Conservation (phyloP, 2,113 vertebrate genomes). For the Nothobranchius kuhntae region DNA sequence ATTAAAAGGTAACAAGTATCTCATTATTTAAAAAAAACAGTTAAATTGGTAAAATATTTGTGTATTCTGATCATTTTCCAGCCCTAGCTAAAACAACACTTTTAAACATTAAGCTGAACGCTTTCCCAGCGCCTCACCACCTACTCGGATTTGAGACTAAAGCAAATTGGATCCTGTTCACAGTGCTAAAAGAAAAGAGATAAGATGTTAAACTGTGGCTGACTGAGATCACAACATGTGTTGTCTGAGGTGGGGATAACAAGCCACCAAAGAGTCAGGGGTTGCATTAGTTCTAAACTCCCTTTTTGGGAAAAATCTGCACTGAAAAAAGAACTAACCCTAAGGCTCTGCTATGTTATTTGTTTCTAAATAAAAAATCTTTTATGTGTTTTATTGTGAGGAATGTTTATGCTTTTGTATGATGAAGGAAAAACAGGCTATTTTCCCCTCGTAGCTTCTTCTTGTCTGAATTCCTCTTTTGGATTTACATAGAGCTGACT, state of each 20-base stretch:
- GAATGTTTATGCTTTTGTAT: slow-evolving; percentile 5
- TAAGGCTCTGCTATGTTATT: background rate
- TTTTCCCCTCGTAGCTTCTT: slow-evolving; percentile 25
- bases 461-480: slow-evolving; percentile 37
- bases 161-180: background rate
- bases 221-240: slow-evolving; percentile 6
- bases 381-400: background rate
- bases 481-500: slow-evolving; percentile 28
- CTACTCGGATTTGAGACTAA: slow-evolving; percentile 1
- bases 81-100: background rate
- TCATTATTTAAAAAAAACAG: background rate
- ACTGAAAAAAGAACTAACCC: background rate
- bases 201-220: background rate
- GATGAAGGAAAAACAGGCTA: slow-evolving; percentile 20
- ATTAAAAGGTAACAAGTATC: background rate
- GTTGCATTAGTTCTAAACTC: background rate
- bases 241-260: background rate
- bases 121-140: background rate
- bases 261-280: background rate
- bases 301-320: background rate
- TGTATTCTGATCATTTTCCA: background rate
- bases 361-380: background rate
- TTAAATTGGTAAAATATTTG: background rate
- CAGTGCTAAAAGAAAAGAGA: background rate
- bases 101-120: background rate